Evolutionary conservation across 1,140 invertebrate genomes (phyloP), one percentile per base, ranked within the genome.

Genomic region (Apis dorsata): DNA sequence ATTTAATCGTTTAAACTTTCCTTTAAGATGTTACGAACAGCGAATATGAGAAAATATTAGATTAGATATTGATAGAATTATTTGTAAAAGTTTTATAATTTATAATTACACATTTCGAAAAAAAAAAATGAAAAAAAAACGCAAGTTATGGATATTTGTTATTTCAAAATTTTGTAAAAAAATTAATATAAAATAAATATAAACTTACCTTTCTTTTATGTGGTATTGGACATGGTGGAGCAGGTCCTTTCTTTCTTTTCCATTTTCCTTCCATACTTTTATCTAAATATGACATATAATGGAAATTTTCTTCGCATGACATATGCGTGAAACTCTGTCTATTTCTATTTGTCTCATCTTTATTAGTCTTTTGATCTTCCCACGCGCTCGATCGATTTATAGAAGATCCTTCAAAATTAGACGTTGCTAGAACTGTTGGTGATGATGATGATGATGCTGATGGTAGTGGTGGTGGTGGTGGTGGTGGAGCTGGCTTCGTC

Each of bases 201-300:
- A 82, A 88, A 87, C 49, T 93, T 83, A 96, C 95, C 84, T 95
- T 95, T 87, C 96, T 94, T 65, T 95, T 94, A 85, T 96, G 95
- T 0, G 96, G 96, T 55, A 97, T 94, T 0, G 97, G 97, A n/a
- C 97, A 92, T 0, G 96, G 95, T 3, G 97, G 97, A 0, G 97
- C 97, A 11, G 97, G 97, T 0, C 97, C 96, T 90, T 98, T 98
- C 80, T 96, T 95, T 13, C 96, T 94, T 85, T 97, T 97, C 95
- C 96, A 97, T 87, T 96, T 96, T 9, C 96, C 96, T 81, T 95
- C 95, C 5, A 94, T 93, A 81, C 95, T 96, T 90, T 96, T 96
- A 81, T 96, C 94, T 1, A 92, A 83, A 44, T 90, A 90, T 21
- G 88, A 80, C 11, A 87, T 81, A 12, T 90, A 91, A 66, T 82